A percentile compares a stretch with the other conserved stretches of the same genome.
phyloP scores from a whole-genome alignment of 2,797 vertebrate species.

The Sylvia borin region DNA sequence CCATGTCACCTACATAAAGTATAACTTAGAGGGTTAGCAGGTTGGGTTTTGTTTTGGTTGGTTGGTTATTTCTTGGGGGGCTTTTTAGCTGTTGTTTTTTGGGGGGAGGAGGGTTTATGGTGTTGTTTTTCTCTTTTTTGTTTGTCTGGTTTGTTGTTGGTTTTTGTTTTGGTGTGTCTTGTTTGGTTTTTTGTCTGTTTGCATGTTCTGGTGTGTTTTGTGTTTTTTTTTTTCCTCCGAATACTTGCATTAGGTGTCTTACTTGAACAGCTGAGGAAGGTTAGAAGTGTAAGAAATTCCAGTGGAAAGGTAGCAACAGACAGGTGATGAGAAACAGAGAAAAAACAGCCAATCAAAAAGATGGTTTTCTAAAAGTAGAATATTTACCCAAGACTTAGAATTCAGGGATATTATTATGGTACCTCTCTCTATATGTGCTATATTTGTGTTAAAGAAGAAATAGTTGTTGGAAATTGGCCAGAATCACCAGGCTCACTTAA shows the following conservation, averaged over 20 bases:
- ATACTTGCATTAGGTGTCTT: neutral
- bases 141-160: fast-evolving
- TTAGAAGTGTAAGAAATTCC: neutral
- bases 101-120: neutral
- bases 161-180: neutral
- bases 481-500: neutral
- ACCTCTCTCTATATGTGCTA: neutral
- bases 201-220: neutral
- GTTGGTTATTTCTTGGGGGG: neutral
- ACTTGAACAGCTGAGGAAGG: neutral
- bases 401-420: neutral
- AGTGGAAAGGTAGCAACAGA: neutral
- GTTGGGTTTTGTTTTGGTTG: neutral
- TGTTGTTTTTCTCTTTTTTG: too few species aligned
- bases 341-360: neutral
- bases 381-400: neutral
- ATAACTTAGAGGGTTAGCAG: neutral
- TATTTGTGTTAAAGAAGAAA: neutral
- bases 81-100: neutral
- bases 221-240: neutral
- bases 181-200: fast-evolving
- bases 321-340: neutral
- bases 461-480: neutral
- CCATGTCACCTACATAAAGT: neutral
- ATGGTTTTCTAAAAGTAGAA: neutral